These are phyloP conservation scores for Drosophila engyochracea DNA, from an alignment of 2,888 invertebrate species.

Conservation along the genomic window DNA sequence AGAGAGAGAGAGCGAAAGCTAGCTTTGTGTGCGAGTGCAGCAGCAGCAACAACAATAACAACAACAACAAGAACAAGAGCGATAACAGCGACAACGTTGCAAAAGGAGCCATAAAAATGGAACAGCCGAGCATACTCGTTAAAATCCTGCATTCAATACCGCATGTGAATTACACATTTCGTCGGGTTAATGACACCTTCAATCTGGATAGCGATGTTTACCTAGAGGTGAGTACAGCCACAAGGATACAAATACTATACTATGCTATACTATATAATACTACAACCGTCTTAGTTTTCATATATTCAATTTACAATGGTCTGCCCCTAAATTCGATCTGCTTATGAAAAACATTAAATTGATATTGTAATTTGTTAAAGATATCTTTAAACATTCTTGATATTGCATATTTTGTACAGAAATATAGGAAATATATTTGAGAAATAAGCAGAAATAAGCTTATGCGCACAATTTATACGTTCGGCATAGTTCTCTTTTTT, in stretches of 20 bases:
- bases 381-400: background rate
- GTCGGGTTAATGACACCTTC: conserved; percentile 95
- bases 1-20: conserved; percentile 18
- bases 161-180: conserved; percentile 95
- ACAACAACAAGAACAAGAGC: conserved; percentile 28
- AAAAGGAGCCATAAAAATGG: conserved; percentile 85
- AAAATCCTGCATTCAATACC: conserved; percentile 95
- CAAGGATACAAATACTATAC: background rate
- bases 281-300: background rate
- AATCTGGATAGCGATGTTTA: conserved; percentile 95
- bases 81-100: conserved; percentile 41
- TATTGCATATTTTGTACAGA: background rate
- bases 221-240: conserved; percentile 90
- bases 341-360: background rate
- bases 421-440: background rate
- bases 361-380: background rate
- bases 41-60: conserved; percentile 31
- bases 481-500: background rate
- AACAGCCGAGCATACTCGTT: conserved; percentile 93
- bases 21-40: conserved; percentile 51
- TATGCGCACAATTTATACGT: background rate
- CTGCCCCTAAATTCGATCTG: background rate
- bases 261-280: background rate
- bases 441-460: background rate
- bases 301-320: background rate